phyloP scores from a whole-genome alignment of 2,888 invertebrate species.

The Lasiommata megera region DNA sequence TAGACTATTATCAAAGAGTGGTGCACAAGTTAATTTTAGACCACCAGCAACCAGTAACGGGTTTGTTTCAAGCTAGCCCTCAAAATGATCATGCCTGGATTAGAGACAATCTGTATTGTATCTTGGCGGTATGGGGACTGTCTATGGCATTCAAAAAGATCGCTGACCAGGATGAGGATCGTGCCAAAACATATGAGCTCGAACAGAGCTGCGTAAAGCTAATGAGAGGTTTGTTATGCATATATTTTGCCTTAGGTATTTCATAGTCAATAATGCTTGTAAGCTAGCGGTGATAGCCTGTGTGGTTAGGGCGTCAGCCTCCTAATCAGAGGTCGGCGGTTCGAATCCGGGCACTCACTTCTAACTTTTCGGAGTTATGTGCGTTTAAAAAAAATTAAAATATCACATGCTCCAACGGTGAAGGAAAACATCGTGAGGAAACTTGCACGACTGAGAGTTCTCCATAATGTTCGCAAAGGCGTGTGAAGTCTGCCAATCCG shows the following conservation, averaged over 20 bases:
- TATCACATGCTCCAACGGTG: too few species aligned
- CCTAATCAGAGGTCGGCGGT: too few species aligned
- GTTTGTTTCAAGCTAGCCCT: slow-evolving; percentile 94
- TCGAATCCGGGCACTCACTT: too few species aligned
- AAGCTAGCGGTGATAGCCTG: too few species aligned
- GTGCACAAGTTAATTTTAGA: slow-evolving; percentile 96
- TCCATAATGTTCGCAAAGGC: too few species aligned
- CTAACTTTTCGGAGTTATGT: too few species aligned
- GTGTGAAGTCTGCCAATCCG: too few species aligned
- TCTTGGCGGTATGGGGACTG: slow-evolving; percentile 98
- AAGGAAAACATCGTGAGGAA: too few species aligned
- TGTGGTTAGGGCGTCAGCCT: too few species aligned
- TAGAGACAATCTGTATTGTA: slow-evolving; percentile 98
- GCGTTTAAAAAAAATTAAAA: too few species aligned
- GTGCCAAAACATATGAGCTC: slow-evolving; percentile 98
- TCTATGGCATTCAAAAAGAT: slow-evolving; percentile 99
- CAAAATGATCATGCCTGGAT: slow-evolving; percentile 98
- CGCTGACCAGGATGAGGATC: slow-evolving; percentile 98
- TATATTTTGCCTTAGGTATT: neutral
- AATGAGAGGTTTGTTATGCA: slow-evolving; percentile 83
- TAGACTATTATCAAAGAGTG: slow-evolving; percentile 98
- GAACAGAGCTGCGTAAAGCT: slow-evolving; percentile 96
- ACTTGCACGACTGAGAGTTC: too few species aligned
- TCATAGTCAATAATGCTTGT: neutral
- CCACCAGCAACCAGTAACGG: slow-evolving; percentile 98